phyloP scores from a whole-genome alignment of 2,797 vertebrate genomes.

The Melopsittacus undulatus region DNA sequence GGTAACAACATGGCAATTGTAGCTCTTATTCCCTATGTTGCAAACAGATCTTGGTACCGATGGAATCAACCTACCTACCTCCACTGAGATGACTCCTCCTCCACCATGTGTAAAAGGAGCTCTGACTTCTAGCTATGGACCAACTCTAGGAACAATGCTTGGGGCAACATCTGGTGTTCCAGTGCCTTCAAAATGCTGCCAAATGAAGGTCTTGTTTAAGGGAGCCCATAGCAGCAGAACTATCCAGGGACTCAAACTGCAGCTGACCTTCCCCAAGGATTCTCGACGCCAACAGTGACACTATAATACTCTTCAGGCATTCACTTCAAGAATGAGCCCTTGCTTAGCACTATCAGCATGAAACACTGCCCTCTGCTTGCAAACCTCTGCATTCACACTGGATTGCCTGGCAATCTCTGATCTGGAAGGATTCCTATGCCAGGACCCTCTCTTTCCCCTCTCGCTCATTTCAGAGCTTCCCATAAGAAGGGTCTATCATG shows the following conservation, averaged over 20 bases:
- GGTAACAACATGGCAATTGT: background rate
- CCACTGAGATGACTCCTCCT: constrained; percentile 79
- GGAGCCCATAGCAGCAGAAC: constrained; percentile 35
- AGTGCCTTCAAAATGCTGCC: constrained; percentile 38
- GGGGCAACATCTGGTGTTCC: background rate
- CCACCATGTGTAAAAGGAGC: background rate
- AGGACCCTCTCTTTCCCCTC: background rate
- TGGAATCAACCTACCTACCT: constrained; percentile 91
- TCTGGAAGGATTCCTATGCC: constrained; percentile 18
- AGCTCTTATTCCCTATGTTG: constrained; percentile 6
- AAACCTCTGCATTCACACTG: background rate
- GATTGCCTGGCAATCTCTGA: background rate
- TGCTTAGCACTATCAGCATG: constrained; percentile 30
- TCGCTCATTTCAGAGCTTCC: background rate
- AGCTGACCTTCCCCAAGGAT: constrained; percentile 30
- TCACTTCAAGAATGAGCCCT: background rate
- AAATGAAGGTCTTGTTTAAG: constrained; percentile 7
- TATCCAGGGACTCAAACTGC: constrained; percentile 52
- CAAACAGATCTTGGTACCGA: constrained; percentile 90
- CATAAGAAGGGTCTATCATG: background rate
- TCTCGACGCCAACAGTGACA: constrained; percentile 11
- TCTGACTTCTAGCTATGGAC: constrained; percentile 30
- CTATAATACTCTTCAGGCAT: background rate
- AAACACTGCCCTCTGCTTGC: constrained; percentile 24
- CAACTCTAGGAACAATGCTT: constrained; percentile 9